These are phyloP conservation scores for Ceramica pisi DNA, from an alignment of 2,888 invertebrate genomes.

Conservation along the genomic window DNA sequence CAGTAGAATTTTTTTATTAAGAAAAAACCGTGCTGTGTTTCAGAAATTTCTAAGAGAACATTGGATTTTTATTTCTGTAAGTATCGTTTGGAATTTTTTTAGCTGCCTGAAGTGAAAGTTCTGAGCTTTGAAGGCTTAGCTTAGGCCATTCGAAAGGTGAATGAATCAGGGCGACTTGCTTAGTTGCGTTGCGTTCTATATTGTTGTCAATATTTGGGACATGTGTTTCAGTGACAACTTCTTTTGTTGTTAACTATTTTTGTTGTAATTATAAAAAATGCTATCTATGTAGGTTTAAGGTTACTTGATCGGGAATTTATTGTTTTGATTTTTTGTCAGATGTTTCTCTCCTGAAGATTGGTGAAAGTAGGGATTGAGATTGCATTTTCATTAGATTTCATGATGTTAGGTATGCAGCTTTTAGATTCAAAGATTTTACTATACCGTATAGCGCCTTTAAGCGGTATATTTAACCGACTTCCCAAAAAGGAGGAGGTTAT, in stretches of 20 bases:
- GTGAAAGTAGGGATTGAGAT: constrained; percentile 5
- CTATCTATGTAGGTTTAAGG: not conserved
- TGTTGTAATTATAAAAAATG: not conserved
- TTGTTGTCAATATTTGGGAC: constrained; percentile 65
- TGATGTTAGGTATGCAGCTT: not conserved
- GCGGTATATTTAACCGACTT: too few relatives aligned
- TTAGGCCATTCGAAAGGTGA: constrained; percentile 75
- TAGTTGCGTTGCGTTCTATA: constrained; percentile 60
- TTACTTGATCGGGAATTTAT: not conserved
- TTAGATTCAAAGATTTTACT: not conserved
- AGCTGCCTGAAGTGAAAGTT: constrained; percentile 74
- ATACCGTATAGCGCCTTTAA: not conserved
- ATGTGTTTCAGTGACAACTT: constrained; percentile 38
- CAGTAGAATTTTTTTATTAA: constrained; percentile 79
- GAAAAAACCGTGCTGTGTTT: constrained; percentile 86
- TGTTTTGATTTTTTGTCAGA: not conserved
- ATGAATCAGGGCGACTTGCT: constrained; percentile 72
- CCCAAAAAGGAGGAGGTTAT: too few relatives aligned
- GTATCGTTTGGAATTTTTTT: constrained; percentile 71
- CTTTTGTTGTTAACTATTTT: constrained; percentile 4
- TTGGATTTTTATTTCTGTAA: constrained; percentile 86
- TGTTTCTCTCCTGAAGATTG: constrained; percentile 3
- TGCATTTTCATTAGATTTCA: not conserved
- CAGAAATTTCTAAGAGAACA: constrained; percentile 71
- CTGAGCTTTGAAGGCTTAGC: constrained; percentile 69